Percentiles rank a stretch among this genome's conserved stretches.
phyloP scores from a whole-genome alignment of 2,888 invertebrate genomes.

The Panopea generosa region DNA sequence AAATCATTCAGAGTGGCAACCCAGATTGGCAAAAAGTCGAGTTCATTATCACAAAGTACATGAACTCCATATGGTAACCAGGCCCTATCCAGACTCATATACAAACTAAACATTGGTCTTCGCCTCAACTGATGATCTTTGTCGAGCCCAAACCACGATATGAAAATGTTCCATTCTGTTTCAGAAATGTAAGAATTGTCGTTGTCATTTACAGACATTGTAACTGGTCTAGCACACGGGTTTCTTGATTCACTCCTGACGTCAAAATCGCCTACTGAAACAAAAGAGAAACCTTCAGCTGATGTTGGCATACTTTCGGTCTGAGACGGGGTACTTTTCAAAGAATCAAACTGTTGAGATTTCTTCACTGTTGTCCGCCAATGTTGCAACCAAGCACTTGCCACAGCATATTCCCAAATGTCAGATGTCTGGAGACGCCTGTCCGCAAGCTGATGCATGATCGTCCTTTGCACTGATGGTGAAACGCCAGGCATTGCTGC shows the following conservation, averaged over 20 bases:
- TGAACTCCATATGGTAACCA: constrained; percentile 6
- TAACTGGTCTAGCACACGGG: constrained; percentile 14
- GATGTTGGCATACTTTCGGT: too few relatives aligned
- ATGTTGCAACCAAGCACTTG: constrained; percentile 62
- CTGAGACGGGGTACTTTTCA: background rate
- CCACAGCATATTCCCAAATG: constrained; percentile 68
- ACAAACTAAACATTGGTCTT: constrained; percentile 53
- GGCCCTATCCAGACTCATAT: constrained; percentile 19
- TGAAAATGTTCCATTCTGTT: constrained; percentile 68
- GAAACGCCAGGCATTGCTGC: too few relatives aligned
- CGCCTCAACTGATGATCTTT: constrained; percentile 59
- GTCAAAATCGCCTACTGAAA: background rate
- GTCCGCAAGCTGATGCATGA: background rate
- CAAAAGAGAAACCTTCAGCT: background rate
- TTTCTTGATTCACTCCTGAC: background rate
- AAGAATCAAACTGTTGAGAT: background rate
- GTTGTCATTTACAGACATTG: constrained; percentile 52
- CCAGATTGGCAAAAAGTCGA: constrained; percentile 49
- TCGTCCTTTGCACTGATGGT: too few relatives aligned
- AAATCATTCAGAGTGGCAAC: constrained; percentile 39
- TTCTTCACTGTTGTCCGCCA: constrained; percentile 28
- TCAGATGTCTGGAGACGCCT: constrained; percentile 31
- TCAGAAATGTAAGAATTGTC: constrained; percentile 71
- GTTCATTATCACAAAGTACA: constrained; percentile 41
- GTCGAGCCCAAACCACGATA: constrained; percentile 69